phyloP scores from a whole-genome alignment of 2,797 vertebrate genomes.

The Columba guinea region DNA sequence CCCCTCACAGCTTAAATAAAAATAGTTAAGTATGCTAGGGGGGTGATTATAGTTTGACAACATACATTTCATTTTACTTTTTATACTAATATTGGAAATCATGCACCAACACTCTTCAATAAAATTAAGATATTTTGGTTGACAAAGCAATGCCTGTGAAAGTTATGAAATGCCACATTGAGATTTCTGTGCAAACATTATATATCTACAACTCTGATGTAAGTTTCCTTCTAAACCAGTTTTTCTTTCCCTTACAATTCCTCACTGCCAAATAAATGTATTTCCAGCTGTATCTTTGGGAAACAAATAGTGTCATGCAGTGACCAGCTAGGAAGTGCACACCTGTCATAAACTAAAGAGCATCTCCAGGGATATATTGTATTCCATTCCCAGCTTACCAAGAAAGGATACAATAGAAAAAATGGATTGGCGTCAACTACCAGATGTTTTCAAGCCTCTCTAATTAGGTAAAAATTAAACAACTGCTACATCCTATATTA shows the following conservation, averaged over 20 bases:
- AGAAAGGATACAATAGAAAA: conserved; percentile 73
- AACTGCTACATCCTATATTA: conserved; percentile 61
- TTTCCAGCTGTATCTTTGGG: conserved; percentile 76
- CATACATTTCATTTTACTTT: not conserved
- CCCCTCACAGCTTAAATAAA: not conserved
- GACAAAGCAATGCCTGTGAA: not conserved
- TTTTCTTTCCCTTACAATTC: conserved; percentile 17
- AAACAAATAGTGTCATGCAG: conserved; percentile 70
- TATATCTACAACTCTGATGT: not conserved
- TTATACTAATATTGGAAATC: not conserved
- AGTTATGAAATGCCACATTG: not conserved
- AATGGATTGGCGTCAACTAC: conserved; percentile 75
- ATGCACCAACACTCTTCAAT: not conserved
- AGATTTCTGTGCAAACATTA: conserved; percentile 18
- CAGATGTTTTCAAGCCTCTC: conserved; percentile 77
- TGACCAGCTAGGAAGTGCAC: conserved; percentile 72
- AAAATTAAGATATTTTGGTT: not conserved
- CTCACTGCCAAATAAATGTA: conserved; percentile 70
- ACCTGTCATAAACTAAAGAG: conserved; percentile 74
- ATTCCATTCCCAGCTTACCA: conserved; percentile 70
- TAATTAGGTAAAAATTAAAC: conserved; percentile 77
- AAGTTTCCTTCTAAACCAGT: conserved; percentile 43
- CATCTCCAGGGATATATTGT: conserved; percentile 73
- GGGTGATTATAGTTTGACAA: not conserved
- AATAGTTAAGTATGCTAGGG: not conserved